Percentiles rank a stretch among this genome's conserved stretches.
These are phyloP conservation scores for Parauchenoglanis ngamensis DNA, from an alignment of 2,797 vertebrate species.

Conservation along the genomic window DNA sequence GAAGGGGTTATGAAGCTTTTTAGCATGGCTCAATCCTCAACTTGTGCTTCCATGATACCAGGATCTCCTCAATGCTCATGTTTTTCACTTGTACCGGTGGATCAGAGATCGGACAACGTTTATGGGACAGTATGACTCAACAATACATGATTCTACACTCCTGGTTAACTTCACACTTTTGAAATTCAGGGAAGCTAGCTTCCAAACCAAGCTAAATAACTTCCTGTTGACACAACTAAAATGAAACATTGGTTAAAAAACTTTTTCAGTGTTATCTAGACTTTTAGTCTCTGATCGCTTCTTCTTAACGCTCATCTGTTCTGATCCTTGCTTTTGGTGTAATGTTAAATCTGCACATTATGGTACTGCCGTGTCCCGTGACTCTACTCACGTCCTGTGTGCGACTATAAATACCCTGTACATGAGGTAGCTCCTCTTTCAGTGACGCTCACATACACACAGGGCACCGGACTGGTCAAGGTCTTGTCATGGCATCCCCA, in stretches of 20 bases:
- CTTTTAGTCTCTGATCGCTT: background rate
- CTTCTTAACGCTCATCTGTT: background rate
- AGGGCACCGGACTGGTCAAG: background rate
- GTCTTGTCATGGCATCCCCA: background rate
- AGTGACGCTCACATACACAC: conserved; percentile 22
- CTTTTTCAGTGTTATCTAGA: background rate
- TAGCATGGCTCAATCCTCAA: no score
- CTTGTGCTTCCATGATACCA: no score
- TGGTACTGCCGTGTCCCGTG: conserved; percentile 11
- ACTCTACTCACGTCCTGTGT: conserved; percentile 34
- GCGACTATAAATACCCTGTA: conserved; percentile 52
- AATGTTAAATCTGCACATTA: background rate
- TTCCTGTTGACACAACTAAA: background rate
- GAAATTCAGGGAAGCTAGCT: no score
- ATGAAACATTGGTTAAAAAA: background rate
- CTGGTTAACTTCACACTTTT: background rate
- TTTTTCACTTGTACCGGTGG: no score
- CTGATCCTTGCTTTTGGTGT: background rate
- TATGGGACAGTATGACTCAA: background rate
- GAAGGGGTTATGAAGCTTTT: no score
- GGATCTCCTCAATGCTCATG: no score
- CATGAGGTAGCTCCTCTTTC: conserved; percentile 50
- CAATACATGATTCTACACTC: background rate
- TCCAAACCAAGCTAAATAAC: background rate
- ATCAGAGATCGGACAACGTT: background rate